These are phyloP conservation scores for Goniozus legneri DNA, from an alignment of 1,140 invertebrate genomes.

Conservation along the genomic window DNA sequence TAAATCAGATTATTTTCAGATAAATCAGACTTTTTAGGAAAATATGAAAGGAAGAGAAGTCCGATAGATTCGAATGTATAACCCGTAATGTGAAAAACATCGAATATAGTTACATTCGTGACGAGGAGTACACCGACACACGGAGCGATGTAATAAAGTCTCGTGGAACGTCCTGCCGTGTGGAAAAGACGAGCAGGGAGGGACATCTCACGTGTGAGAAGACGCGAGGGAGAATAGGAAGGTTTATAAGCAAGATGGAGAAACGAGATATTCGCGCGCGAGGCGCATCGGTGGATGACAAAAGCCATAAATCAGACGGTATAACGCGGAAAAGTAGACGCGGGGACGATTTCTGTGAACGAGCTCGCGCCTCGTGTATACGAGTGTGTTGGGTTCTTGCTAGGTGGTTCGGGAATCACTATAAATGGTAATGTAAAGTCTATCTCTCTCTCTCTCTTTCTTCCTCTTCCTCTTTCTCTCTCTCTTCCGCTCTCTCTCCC, in stretches of 20 bases:
- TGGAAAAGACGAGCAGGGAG: neutral
- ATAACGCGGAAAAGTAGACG: neutral
- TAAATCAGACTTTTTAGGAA: no score
- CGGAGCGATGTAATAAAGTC: neutral
- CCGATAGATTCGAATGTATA: no score
- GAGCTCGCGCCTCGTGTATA: slow-evolving; percentile 15
- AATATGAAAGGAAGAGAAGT: no score
- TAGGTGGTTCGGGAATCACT: slow-evolving; percentile 46
- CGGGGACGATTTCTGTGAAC: slow-evolving; percentile 9
- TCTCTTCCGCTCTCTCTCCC: neutral
- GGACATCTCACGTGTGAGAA: neutral
- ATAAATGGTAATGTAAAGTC: slow-evolving; percentile 51
- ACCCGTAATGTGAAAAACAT: no score
- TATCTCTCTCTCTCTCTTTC: slow-evolving; percentile 25
- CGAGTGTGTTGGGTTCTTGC: slow-evolving; percentile 16
- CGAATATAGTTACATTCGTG: no score
- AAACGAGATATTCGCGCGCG: neutral
- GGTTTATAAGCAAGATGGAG: neutral
- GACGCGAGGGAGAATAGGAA: slow-evolving; percentile 2
- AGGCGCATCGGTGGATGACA: slow-evolving; percentile 23
- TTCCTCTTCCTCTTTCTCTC: slow-evolving; percentile 7
- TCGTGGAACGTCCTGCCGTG: neutral
- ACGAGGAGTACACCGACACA: no score
- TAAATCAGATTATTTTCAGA: no score
- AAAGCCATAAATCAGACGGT: slow-evolving; percentile 35